phyloP scores from a whole-genome alignment of 2,888 invertebrate species.

The Lamellibrachia satsuma region DNA sequence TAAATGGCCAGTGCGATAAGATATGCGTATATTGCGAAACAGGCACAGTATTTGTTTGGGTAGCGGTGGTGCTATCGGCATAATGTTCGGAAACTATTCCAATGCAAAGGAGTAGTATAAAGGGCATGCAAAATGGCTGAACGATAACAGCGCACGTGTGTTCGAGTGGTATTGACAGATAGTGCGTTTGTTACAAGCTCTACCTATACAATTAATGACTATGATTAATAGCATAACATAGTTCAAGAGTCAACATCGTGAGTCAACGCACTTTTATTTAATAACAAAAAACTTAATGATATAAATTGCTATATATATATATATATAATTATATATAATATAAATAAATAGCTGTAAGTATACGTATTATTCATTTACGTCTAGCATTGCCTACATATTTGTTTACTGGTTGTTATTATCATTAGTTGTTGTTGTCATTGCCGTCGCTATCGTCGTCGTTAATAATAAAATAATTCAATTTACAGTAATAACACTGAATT shows the following conservation, averaged over 20 bases:
- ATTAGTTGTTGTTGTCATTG: neutral
- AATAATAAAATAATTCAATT: neutral
- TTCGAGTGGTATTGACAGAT: neutral
- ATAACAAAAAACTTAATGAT: too few species aligned
- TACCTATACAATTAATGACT: too few species aligned
- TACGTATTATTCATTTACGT: neutral
- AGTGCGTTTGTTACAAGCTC: neutral
- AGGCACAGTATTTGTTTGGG: neutral
- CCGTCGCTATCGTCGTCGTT: neutral
- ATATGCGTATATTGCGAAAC: constrained; percentile 1
- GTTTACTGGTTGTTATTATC: too few species aligned
- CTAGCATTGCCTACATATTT: neutral
- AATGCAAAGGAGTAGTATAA: neutral
- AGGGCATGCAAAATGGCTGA: neutral
- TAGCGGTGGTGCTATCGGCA: neutral
- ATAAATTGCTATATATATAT: too few species aligned
- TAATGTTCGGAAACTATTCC: neutral
- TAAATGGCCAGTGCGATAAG: neutral
- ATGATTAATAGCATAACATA: too few species aligned
- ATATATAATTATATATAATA: too few species aligned
- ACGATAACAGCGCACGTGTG: neutral
- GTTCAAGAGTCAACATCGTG: too few species aligned
- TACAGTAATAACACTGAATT: neutral
- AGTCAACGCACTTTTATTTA: too few species aligned
- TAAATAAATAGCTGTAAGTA: neutral